Percentiles rank a stretch among this genome's conserved stretches.
These are phyloP conservation scores for Halcyon badia DNA, from an alignment of 2,797 vertebrate species.

Conservation along the genomic window DNA sequence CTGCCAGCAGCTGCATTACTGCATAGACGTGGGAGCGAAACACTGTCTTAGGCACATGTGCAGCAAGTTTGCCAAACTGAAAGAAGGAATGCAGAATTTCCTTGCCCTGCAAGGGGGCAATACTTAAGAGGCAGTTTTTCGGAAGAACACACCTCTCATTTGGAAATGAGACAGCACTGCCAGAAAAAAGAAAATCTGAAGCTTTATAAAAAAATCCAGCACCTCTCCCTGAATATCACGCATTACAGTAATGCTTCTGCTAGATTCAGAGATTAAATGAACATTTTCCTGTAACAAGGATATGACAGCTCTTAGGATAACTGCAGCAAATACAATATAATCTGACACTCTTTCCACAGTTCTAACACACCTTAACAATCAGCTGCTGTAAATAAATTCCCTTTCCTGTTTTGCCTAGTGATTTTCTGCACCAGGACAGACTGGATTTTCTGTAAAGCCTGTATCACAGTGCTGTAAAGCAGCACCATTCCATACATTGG, in stretches of 20 bases:
- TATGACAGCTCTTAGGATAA: not conserved
- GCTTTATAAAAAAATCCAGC: not conserved
- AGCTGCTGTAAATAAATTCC: not conserved
- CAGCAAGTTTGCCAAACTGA: not conserved
- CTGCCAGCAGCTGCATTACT: not conserved
- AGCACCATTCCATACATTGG: not conserved
- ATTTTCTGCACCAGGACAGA: not conserved
- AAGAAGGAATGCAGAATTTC: not conserved
- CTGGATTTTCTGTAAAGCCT: not conserved
- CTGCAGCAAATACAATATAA: not conserved
- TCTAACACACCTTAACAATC: not conserved
- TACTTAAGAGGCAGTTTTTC: not conserved
- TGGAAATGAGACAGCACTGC: not conserved
- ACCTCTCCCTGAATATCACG: not conserved
- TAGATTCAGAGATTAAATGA: not conserved
- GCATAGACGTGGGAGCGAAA: not conserved
- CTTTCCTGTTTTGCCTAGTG: not conserved
- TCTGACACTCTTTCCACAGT: not conserved
- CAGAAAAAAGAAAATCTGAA: not conserved
- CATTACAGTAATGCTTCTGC: not conserved
- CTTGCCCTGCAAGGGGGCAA: accelerated
- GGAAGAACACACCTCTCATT: not conserved
- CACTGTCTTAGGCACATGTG: not conserved
- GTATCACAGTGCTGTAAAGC: not conserved
- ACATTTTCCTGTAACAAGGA: not conserved